Conservation (phyloP, 2,113 vertebrate genomes). For the Globicephala melas region DNA sequence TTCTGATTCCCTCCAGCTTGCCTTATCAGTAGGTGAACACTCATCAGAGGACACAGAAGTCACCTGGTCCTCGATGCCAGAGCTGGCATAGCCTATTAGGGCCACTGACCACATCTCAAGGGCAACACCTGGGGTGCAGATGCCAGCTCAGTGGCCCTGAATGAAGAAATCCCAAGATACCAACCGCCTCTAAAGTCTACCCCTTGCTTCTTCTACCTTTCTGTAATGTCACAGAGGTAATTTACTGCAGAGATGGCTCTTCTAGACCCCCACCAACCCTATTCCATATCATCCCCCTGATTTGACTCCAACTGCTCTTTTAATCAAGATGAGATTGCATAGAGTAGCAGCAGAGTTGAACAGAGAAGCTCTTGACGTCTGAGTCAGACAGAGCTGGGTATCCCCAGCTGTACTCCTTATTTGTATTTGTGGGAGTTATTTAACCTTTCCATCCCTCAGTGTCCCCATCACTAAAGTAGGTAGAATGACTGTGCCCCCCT, state of each 20-base stretch:
- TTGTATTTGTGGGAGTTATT: not conserved
- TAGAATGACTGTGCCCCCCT: not conserved
- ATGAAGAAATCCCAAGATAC: not conserved
- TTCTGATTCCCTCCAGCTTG: slow-evolving; percentile 36
- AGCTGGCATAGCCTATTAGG: not conserved
- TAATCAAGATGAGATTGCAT: not conserved
- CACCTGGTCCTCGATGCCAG: not conserved
- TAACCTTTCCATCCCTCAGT: not conserved
- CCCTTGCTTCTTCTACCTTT: not conserved
- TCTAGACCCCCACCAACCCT: fast-evolving
- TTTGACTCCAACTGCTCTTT: not conserved
- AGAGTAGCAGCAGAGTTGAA: fast-evolving
- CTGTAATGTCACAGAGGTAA: not conserved
- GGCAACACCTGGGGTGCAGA: not conserved
- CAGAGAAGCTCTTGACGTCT: not conserved
- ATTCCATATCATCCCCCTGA: not conserved
- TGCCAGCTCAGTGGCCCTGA: not conserved
- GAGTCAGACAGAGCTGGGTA: not conserved
- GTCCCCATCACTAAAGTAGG: not conserved
- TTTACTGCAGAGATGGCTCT: not conserved
- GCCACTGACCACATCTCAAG: not conserved
- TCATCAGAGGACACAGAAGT: slow-evolving; percentile 29
- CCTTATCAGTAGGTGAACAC: not conserved
- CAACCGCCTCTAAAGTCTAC: too few relatives aligned
- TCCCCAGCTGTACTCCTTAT: not conserved